Evolutionary conservation across 2,888 invertebrate genomes (phyloP), one percentile per base, ranked within the genome.

Genomic region (Pinctada fucata): DNA sequence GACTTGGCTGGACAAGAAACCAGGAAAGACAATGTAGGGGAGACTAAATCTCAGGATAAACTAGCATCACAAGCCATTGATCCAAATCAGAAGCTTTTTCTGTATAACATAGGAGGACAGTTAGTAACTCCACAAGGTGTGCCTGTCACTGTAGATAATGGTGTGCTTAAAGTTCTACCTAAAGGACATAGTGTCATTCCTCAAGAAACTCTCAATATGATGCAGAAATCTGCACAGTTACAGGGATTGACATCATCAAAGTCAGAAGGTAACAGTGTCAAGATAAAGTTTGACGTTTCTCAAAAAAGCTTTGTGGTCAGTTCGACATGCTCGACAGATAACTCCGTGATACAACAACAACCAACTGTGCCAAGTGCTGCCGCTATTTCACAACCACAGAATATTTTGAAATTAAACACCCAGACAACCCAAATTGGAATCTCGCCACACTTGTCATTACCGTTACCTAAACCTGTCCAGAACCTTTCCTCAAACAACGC

Each of bases 81-180:
- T n/a, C 31, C 49, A 45, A 65, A 3, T n/a, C 78, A 82, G 72
- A 86, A 87, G 75, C 68, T 89, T 6, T 75, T 89, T 48, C 75
- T 90, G 70, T 88, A 86, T 75, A 89, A 86, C 76, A 87, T 89
- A 65, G 87, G 88, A 66, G 89, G 90, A 16, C 88, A 90, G 84
- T 80, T 90, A 72, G 86, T 90, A 58, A 90, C 89, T n/a, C 84
- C 88, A 2, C 87, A 87, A 76, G 89, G 89, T 48, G 84, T 90
- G 6, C 89, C 89, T 58, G 88, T 90, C 49, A 87, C 88, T 10
- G 82, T 88, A 1, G 85, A 86, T 72, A 85, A 88, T 79, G 88
- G 88, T 47, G 85, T 88, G 6, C 72, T 88, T 31, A 88, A 88
- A 82, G 81, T 84, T 8, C 74, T 86, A 51, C 83, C 76, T 6